Conservation (phyloP, 1,140 invertebrate genomes). For the Drosophila aff. region DNA sequence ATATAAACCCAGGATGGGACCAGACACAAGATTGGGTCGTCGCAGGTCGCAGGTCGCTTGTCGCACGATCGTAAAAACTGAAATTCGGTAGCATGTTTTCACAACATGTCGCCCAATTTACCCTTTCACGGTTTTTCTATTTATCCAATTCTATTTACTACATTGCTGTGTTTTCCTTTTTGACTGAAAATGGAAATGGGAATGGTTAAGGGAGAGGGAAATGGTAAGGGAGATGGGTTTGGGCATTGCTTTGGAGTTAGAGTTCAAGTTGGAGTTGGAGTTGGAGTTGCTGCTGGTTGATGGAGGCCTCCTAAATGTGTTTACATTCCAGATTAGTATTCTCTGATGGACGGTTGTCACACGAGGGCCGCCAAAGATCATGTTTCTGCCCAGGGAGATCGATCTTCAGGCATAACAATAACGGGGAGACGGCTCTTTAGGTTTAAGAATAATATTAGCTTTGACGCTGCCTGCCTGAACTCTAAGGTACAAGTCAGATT, state of each 20-base stretch:
- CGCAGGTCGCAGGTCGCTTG: conserved; percentile 41
- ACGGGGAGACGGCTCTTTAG: not conserved
- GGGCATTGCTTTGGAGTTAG: not conserved
- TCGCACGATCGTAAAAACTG: conserved; percentile 77
- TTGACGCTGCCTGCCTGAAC: not conserved
- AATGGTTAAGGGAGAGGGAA: not conserved
- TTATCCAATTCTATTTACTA: conserved; percentile 40
- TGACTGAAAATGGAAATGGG: not conserved
- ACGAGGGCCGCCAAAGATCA: not conserved
- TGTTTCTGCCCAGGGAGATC: not conserved
- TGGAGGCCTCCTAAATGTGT: conserved; percentile 23
- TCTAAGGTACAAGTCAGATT: not conserved
- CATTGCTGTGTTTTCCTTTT: conserved; percentile 21
- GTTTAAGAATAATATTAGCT: conserved; percentile 4
- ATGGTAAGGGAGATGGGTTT: not conserved
- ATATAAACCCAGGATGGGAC: not conserved
- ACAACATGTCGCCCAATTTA: conserved; percentile 82
- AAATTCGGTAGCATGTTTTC: conserved; percentile 81
- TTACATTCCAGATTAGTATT: conserved; percentile 29
- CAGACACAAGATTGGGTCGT: conserved; percentile 32
- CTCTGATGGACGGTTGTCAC: conserved; percentile 26
- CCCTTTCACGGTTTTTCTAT: conserved; percentile 71
- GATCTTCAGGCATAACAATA: not conserved
- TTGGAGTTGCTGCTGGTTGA: conserved; percentile 1
- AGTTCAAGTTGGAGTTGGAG: not conserved